Percentiles rank a stretch among this genome's conserved stretches.
Conservation (phyloP, 2,113 vertebrate genomes). For the Equus quagga region DNA sequence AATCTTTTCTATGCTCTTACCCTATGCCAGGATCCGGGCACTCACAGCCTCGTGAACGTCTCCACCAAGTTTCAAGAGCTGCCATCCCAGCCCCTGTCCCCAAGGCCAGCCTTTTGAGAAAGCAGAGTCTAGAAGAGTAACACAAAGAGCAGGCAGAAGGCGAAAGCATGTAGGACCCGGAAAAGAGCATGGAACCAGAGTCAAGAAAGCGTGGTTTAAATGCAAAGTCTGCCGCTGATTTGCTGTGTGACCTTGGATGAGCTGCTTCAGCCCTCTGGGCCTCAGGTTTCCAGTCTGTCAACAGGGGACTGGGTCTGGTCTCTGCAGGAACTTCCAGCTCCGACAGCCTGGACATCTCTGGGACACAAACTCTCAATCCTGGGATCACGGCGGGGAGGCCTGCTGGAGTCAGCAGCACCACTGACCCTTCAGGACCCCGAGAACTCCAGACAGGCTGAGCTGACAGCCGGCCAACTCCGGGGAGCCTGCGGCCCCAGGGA, state of each 20-base stretch:
- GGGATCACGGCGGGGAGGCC: background rate
- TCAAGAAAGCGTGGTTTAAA: background rate
- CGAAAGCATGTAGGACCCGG: accelerated
- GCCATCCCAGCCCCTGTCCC: background rate
- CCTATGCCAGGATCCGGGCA: background rate
- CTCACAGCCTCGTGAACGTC: background rate
- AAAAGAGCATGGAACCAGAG: background rate
- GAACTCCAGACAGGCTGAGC: background rate
- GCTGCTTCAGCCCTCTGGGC: background rate
- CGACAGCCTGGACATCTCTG: background rate
- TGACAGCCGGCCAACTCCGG: background rate
- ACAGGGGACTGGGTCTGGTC: background rate
- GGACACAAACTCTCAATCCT: background rate
- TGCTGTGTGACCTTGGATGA: background rate
- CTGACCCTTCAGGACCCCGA: background rate
- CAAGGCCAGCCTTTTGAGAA: background rate
- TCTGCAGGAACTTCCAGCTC: background rate
- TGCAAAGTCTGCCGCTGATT: background rate
- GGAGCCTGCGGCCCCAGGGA: background rate
- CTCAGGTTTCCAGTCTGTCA: background rate
- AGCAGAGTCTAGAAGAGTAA: background rate
- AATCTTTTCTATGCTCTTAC: background rate
- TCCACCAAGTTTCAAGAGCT: background rate
- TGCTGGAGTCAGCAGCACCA: background rate
- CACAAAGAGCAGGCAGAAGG: background rate